Conservation (phyloP, 2,113 vertebrate species). For the Vulpes ferrilata region DNA sequence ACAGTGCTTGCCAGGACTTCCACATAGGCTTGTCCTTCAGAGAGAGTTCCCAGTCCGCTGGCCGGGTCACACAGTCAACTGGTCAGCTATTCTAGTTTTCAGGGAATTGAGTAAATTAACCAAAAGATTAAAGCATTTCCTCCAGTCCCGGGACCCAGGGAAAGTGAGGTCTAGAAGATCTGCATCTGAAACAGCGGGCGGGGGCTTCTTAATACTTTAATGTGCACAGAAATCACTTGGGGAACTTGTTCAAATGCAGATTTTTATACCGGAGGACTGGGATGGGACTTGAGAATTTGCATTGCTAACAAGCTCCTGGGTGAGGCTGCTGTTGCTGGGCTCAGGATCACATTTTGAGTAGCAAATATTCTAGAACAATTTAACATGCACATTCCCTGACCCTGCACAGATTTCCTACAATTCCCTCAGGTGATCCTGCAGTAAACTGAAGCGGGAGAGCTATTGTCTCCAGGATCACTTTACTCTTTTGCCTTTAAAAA, state of each 20-base stretch:
- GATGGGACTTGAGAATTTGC: not conserved
- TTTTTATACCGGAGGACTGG: not conserved
- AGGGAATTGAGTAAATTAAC: not conserved
- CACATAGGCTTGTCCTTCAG: not conserved
- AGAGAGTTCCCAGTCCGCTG: not conserved
- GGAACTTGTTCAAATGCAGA: not conserved
- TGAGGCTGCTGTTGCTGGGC: not conserved
- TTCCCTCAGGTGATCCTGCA: not conserved
- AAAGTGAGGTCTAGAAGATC: not conserved
- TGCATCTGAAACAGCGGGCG: not conserved
- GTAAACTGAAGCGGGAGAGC: not conserved
- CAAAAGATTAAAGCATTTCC: not conserved
- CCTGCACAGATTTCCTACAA: not conserved
- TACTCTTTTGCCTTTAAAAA: not conserved
- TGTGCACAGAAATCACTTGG: not conserved
- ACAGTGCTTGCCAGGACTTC: not conserved
- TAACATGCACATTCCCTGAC: not conserved
- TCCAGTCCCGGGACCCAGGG: not conserved
- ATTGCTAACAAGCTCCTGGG: not conserved
- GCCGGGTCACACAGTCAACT: not conserved
- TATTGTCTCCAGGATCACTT: not conserved
- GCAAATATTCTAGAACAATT: not conserved
- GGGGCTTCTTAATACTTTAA: too few species aligned
- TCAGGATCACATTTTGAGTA: not conserved
- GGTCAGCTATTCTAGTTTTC: not conserved